Evolutionary conservation across 2,888 invertebrate genomes (phyloP), one percentile per base, ranked within the genome.

Genomic region (Ichneumoninae sp.): DNA sequence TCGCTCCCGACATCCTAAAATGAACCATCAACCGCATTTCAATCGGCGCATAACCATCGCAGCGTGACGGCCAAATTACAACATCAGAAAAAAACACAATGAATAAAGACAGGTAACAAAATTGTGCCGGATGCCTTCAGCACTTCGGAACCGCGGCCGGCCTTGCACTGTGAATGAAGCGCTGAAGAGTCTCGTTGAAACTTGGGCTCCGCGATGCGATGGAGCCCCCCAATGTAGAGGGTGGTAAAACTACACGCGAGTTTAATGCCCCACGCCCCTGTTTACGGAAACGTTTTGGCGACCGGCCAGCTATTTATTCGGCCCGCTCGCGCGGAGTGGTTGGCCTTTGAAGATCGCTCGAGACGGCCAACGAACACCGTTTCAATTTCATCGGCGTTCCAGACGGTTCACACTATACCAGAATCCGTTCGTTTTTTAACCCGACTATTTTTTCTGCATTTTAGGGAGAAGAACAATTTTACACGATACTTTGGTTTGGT

Each of bases 241-340:
- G 54, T 54, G 54, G 74, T 75, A 66, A 76, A 76, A 66, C 52
- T 76, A 50, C 52, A 66, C 76, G 52, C 66, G 76, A 76, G 65
- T 76, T 76, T 76, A 66, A 76, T 76, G 50, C 74, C 60, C 57
- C 60, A 19, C 33, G 33, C 65, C 13, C 36, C 76, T 66, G 76
- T 76, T 52, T 52, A 65, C 76, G 65, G 52, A 76, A 76, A 66
- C 77, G 76, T 82, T 82, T 82, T 71, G 80, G 78, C 83, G 74
- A 65, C 60, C 54, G 26, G 84, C 84, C 86, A 86, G 82, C 70
- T 80, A 84, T 87, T 85, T 83, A 84, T 86, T 83, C 72, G 84
- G 50, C 72, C 44, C 77, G 74, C 79, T 79, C 83, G 60, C 80
- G 80, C 69, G 81, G 81, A 86, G 76, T 72, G 77, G 62, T 72